A percentile compares a stretch with the other conserved stretches of the same genome.
phyloP scores from a whole-genome alignment of 2,888 invertebrate genomes.

The Cotesia congregata region DNA sequence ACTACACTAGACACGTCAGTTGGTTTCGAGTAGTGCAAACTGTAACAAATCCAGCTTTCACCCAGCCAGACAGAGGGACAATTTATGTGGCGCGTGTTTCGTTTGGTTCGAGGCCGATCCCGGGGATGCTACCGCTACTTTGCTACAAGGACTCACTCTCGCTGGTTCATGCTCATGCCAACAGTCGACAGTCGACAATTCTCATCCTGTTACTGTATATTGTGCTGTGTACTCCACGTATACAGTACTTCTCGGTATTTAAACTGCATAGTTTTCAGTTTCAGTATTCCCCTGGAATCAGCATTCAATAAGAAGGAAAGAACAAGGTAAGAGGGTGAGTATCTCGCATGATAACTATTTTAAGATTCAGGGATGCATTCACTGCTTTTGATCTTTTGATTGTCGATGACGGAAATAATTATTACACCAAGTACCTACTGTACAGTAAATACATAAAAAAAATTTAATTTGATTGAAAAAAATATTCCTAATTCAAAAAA shows the following conservation, averaged over 20 bases:
- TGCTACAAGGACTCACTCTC: constrained; percentile 42
- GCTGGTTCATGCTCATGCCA: constrained; percentile 15
- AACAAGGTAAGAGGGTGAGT: constrained; percentile 10
- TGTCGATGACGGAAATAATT: no score
- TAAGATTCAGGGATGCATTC: no score
- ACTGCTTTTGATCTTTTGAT: no score
- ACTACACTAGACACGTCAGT: constrained; percentile 60
- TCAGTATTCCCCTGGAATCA: not conserved
- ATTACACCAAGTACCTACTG: no score
- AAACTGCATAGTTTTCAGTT: not conserved
- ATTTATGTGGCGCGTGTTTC: constrained; percentile 69
- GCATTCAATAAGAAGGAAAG: not conserved
- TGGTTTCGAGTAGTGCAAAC: constrained; percentile 63
- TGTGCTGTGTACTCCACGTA: not conserved
- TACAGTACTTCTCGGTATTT: not conserved
- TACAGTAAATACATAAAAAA: no score
- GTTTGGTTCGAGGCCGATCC: constrained; percentile 62
- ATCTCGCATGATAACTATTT: not conserved
- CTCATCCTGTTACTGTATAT: not conserved
- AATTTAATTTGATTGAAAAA: no score
- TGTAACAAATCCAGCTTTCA: constrained; percentile 71
- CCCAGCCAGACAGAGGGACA: constrained; percentile 67
- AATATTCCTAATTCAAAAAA: no score
- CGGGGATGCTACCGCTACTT: constrained; percentile 44
- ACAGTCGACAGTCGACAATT: constrained; percentile 2